These are phyloP conservation scores for Talpa occidentalis DNA, from an alignment of 2,113 vertebrate species.

Conservation along the genomic window DNA sequence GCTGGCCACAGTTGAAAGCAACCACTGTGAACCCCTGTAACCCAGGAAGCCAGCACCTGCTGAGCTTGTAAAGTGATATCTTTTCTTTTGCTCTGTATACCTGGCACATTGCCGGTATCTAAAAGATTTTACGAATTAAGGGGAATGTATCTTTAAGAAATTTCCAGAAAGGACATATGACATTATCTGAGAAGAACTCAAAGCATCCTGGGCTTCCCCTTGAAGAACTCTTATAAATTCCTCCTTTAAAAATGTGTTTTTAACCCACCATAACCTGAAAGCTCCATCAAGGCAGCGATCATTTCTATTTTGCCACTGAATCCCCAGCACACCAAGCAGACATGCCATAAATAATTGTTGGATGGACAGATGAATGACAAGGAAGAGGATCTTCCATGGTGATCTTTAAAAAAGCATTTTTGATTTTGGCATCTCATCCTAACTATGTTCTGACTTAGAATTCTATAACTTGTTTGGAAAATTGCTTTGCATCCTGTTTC, in stretches of 20 bases:
- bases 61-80: conserved; percentile 30
- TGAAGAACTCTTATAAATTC: conserved; percentile 21
- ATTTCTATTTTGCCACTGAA: conserved; percentile 5
- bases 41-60: background rate
- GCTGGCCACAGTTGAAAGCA: conserved; percentile 25
- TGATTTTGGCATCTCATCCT: background rate
- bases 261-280: background rate
- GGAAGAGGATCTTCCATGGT: background rate
- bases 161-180: conserved; percentile 1
- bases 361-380: background rate
- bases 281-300: background rate
- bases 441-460: conserved; percentile 2
- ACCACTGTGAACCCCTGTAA: background rate
- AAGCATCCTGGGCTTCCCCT: background rate
- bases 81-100: background rate
- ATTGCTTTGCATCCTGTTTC: background rate
- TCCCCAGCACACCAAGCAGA: conserved; percentile 13
- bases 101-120: conserved; percentile 32
- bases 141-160: conserved; percentile 53
- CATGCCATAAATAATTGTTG: background rate
- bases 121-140: conserved; percentile 45
- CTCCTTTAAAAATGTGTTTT: background rate
- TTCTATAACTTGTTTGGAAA: background rate
- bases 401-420: background rate
- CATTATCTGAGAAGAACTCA: conserved; percentile 19